phyloP scores from a whole-genome alignment of 2,888 invertebrate genomes.

The Acanthococcus lagerstroemiae region DNA sequence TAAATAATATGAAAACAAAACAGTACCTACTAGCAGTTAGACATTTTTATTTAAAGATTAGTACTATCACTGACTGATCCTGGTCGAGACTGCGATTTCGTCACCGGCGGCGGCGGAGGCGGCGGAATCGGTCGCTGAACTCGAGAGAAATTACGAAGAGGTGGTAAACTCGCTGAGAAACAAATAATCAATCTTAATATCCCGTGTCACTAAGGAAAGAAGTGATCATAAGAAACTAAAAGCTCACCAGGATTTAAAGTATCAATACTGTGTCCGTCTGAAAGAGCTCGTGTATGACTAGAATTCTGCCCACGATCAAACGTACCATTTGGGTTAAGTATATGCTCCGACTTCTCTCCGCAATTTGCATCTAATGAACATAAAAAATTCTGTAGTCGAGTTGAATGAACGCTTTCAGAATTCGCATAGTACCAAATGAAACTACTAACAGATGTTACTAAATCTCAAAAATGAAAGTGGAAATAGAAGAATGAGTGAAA shows the following conservation, averaged over 20 bases:
- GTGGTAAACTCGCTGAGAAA: conserved; percentile 15
- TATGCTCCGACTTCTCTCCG: conserved; percentile 36
- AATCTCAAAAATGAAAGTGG: no score
- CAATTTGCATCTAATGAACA: neutral
- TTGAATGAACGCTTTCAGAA: no score
- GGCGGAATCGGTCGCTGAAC: conserved; percentile 37
- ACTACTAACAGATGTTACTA: no score
- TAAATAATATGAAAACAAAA: neutral
- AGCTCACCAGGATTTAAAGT: conserved; percentile 6
- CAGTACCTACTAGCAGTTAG: neutral
- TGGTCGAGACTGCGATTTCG: conserved; percentile 29
- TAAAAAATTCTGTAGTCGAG: neutral
- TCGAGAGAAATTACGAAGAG: conserved; percentile 6
- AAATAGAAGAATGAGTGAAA: no score
- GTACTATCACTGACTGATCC: conserved; percentile 28
- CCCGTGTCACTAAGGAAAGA: neutral
- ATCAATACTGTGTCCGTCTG: conserved; percentile 38
- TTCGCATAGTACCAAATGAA: no score
- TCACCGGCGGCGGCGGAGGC: conserved; percentile 36
- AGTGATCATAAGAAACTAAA: neutral
- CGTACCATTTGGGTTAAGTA: conserved; percentile 36
- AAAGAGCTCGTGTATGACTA: conserved; percentile 37
- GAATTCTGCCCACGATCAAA: conserved; percentile 31
- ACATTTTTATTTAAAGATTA: conserved; percentile 5
- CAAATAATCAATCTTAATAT: conserved; percentile 6